Evolutionary conservation across 2,888 invertebrate species (phyloP).

Genomic region (Chymomyza amoena): DNA sequence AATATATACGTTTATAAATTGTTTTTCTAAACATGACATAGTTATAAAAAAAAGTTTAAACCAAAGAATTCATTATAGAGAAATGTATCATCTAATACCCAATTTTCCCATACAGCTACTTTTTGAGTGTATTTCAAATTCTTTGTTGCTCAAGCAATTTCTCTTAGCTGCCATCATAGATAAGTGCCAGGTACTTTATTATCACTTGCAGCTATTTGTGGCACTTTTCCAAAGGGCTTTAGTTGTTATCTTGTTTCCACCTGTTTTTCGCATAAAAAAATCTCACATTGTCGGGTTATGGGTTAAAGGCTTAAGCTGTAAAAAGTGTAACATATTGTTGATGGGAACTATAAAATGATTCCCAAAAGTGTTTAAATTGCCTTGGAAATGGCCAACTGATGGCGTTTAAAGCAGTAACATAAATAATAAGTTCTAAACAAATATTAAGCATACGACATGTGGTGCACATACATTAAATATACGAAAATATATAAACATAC

Average conservation of each 20-base stretch:
- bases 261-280: not conserved
- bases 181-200: not conserved
- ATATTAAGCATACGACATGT: slow-evolving; percentile 24
- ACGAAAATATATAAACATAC: not conserved
- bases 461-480: not conserved
- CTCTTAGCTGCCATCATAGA: no score
- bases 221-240: not conserved
- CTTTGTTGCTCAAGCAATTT: no score
- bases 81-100: no score
- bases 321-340: not conserved
- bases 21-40: no score
- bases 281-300: not conserved
- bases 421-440: not conserved
- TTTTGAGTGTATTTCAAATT: no score
- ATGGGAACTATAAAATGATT: not conserved
- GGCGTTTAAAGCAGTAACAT: not conserved
- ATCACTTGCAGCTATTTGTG: not conserved
- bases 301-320: not conserved
- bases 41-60: no score
- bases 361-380: not conserved
- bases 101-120: no score
- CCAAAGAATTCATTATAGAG: no score
- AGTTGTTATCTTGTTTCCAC: not conserved
- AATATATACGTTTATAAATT: no score
- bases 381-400: not conserved